phyloP scores from a whole-genome alignment of 2,113 vertebrate species.

The Orientallactaga bullata region DNA sequence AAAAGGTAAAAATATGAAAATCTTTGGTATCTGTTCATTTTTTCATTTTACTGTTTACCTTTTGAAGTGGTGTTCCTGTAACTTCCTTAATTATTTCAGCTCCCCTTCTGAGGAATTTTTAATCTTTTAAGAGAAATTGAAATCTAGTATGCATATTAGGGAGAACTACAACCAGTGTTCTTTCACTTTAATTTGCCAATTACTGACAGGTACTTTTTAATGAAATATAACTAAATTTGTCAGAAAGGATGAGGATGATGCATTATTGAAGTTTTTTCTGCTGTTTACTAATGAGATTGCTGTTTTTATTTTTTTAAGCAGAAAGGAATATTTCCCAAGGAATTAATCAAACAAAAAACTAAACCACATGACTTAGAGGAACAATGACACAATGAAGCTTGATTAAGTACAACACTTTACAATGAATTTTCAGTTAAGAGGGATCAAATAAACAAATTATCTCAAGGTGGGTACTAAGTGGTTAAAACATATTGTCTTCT shows the following conservation, averaged over 20 bases:
- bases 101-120: background rate
- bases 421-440: constrained; percentile 20
- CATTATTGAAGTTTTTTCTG: constrained; percentile 35
- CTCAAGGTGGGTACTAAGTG: background rate
- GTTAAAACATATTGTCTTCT: background rate
- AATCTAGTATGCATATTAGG: constrained; percentile 23
- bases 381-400: constrained; percentile 26
- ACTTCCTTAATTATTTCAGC: background rate
- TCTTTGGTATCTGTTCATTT: background rate
- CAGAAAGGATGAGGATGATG: background rate
- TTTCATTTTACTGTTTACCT: background rate
- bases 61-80: accelerated
- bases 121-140: background rate
- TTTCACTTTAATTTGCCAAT: constrained; percentile 63
- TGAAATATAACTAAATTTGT: constrained; percentile 23
- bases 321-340: constrained; percentile 15
- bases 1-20: background rate
- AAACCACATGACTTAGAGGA: background rate
- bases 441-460: background rate
- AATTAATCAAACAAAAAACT: constrained; percentile 29
- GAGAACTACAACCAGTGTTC: background rate
- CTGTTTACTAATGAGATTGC: constrained; percentile 6
- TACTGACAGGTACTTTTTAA: constrained; percentile 31
- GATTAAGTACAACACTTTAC: background rate
- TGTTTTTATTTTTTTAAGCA: background rate